Conservation (phyloP, 2,797 vertebrate genomes). For the Nyctibius grandis region DNA sequence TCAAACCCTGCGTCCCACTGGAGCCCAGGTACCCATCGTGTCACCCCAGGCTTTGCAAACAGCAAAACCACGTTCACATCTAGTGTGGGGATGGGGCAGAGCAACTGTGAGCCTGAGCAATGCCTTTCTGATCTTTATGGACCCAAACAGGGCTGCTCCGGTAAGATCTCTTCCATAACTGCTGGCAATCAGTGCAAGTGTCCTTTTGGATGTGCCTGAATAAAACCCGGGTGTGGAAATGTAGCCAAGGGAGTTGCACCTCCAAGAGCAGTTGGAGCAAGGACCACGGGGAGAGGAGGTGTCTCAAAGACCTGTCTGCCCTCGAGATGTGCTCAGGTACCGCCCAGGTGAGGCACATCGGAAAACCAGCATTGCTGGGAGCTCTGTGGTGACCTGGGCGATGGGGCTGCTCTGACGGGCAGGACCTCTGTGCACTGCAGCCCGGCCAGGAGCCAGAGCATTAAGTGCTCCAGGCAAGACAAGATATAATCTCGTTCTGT, state of each 20-base stretch:
- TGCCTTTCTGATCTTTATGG: fast-evolving
- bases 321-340: not conserved
- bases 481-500: fast-evolving
- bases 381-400: not conserved
- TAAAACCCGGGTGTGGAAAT: fast-evolving
- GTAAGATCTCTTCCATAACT: no score
- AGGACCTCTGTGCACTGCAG: fast-evolving
- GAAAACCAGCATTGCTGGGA: no score
- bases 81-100: not conserved
- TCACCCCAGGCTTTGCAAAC: not conserved
- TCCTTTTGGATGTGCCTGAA: not conserved
- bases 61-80: fast-evolving
- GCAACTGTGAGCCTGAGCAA: not conserved
- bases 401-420: not conserved
- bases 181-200: fast-evolving
- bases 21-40: fast-evolving
- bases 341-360: not conserved
- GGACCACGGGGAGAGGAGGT: not conserved
- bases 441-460: fast-evolving
- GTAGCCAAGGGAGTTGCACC: not conserved
- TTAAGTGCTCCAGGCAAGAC: fast-evolving
- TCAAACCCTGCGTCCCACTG: not conserved
- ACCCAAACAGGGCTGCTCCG: not conserved
- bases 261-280: not conserved
- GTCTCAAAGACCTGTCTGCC: not conserved